phyloP scores from a whole-genome alignment of 2,797 vertebrate species.

The Sparus aurata region DNA sequence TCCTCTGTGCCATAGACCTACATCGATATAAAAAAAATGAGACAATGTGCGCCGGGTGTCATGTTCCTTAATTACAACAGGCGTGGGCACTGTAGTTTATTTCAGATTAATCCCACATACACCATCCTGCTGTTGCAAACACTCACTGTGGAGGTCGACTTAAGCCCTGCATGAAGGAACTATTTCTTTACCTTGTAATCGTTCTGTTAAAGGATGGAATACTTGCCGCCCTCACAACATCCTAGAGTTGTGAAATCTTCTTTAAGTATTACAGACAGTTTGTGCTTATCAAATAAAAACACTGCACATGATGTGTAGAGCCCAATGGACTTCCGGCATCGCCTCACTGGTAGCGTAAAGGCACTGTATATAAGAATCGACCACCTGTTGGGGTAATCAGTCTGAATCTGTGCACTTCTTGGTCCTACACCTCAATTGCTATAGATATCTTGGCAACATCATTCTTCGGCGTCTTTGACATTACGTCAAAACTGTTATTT shows the following conservation, averaged over 20 bases:
- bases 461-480: too few species aligned
- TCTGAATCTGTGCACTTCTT: too few species aligned
- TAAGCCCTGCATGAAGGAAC: neutral
- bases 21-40: neutral
- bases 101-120: slow-evolving; percentile 3
- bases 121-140: neutral
- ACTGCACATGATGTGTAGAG: neutral
- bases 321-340: neutral
- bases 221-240: neutral
- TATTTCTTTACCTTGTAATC: neutral
- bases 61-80: neutral
- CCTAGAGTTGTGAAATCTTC: neutral
- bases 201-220: neutral
- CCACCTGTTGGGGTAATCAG: too few species aligned
- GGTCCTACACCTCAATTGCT: too few species aligned
- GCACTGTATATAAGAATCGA: too few species aligned
- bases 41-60: neutral
- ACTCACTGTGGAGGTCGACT: neutral
- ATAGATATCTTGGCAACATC: too few species aligned
- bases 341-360: too few species aligned
- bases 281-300: too few species aligned
- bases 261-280: neutral
- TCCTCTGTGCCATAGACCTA: neutral
- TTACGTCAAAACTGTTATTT: too few species aligned
- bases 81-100: neutral